phyloP scores from a whole-genome alignment of 2,113 vertebrate species.

The Diphyllodes magnificus region DNA sequence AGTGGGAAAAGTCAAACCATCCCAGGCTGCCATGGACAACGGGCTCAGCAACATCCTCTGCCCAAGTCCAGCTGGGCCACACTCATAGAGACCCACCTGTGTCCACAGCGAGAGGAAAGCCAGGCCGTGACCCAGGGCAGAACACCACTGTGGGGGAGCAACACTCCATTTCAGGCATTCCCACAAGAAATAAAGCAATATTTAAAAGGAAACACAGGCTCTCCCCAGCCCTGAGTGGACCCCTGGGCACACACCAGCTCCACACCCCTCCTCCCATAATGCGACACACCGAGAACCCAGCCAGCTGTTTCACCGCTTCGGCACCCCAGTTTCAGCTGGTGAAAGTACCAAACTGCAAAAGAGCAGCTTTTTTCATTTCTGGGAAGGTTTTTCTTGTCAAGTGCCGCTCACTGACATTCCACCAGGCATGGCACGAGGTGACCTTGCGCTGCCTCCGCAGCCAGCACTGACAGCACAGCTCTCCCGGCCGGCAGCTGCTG shows the following conservation, averaged over 20 bases:
- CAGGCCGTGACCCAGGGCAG: not conserved
- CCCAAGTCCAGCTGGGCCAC: accelerated
- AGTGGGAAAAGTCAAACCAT: accelerated
- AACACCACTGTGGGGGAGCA: accelerated
- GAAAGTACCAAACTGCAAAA: accelerated
- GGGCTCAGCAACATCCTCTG: not conserved
- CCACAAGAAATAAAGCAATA: not conserved
- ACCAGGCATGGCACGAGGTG: not conserved
- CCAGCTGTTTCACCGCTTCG: not conserved
- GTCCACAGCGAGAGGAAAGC: accelerated
- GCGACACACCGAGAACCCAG: accelerated
- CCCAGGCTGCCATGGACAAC: accelerated
- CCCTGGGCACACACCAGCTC: accelerated
- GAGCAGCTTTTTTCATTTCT: not conserved
- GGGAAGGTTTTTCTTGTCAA: not conserved
- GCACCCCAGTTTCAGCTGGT: accelerated
- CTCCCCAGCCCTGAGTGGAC: accelerated
- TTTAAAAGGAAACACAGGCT: not conserved
- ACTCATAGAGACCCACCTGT: accelerated
- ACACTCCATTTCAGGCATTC: not conserved
- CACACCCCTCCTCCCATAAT: accelerated
- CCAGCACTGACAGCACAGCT: accelerated
- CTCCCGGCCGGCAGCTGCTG: accelerated
- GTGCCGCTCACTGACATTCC: accelerated
- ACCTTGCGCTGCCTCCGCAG: accelerated